Percentiles rank a stretch among this genome's conserved stretches.
Conservation (phyloP, 2,797 vertebrate species). For the Oreochromis mossambicus region DNA sequence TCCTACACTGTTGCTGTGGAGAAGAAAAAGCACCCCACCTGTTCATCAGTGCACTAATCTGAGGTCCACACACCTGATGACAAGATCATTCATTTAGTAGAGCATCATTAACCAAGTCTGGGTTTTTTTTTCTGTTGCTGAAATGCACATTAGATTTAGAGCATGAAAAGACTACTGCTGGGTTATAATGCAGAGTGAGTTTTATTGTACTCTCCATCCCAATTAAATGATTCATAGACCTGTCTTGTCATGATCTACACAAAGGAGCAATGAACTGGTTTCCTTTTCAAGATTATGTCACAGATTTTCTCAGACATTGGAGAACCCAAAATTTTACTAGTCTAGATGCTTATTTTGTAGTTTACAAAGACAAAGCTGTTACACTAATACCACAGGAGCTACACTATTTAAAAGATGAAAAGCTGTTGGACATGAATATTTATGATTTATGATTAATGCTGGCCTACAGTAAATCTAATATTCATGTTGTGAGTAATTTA, state of each 20-base stretch:
- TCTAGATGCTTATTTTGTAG: background rate
- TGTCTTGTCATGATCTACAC: background rate
- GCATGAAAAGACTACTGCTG: background rate
- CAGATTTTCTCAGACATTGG: background rate
- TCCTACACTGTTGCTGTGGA: constrained; percentile 23
- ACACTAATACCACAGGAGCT: background rate
- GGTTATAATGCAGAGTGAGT: background rate
- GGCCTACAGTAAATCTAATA: background rate
- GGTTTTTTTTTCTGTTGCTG: rapidly evolving
- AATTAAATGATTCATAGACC: background rate
- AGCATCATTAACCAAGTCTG: background rate
- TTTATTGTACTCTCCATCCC: background rate
- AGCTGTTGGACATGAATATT: background rate
- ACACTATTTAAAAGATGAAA: background rate
- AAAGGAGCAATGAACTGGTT: background rate
- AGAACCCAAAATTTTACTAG: background rate
- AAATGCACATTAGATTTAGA: background rate
- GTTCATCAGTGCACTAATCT: background rate
- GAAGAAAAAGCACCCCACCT: background rate
- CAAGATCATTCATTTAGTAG: background rate
- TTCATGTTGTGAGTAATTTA: background rate
- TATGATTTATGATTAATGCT: background rate
- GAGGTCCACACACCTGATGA: background rate
- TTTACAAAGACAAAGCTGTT: background rate
- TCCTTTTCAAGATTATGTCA: background rate